These are phyloP conservation scores for Panopea generosa DNA, from an alignment of 2,888 invertebrate species.

Conservation along the genomic window DNA sequence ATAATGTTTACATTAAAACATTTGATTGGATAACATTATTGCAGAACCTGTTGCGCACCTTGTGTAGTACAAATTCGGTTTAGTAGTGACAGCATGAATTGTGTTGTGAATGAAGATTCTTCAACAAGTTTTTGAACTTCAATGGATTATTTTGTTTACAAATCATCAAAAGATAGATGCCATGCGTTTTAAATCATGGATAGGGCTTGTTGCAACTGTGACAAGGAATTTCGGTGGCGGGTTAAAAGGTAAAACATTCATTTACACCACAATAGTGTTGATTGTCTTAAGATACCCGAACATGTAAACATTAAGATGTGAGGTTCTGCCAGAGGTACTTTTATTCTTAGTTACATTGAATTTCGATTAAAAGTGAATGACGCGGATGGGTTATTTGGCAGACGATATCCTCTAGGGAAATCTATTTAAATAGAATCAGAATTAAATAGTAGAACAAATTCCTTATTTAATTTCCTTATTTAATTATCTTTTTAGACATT, in stretches of 20 bases:
- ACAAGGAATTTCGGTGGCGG: background rate
- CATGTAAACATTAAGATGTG: too few relatives aligned
- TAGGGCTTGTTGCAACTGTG: slow-evolving; percentile 23
- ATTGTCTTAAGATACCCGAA: too few relatives aligned
- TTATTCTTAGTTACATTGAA: too few relatives aligned
- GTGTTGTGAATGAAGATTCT: background rate
- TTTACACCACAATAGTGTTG: too few relatives aligned
- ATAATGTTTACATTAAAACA: slow-evolving; percentile 26
- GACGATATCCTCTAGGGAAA: too few relatives aligned
- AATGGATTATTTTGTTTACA: slow-evolving; percentile 45
- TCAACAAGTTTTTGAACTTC: slow-evolving; percentile 18
- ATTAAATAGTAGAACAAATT: too few relatives aligned
- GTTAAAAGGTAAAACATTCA: background rate
- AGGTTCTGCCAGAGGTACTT: too few relatives aligned
- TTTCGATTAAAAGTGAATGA: too few relatives aligned
- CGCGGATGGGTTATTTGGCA: too few relatives aligned
- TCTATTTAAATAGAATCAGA: too few relatives aligned
- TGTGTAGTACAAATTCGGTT: slow-evolving; percentile 28
- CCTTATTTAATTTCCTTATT: too few relatives aligned
- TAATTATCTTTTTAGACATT: too few relatives aligned
- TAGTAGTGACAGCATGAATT: slow-evolving; percentile 9
- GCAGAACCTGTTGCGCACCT: slow-evolving; percentile 44
- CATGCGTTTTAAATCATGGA: slow-evolving; percentile 46
- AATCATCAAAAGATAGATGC: slow-evolving; percentile 25
- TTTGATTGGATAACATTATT: slow-evolving; percentile 48